A percentile compares a stretch with the other conserved stretches of the same genome.
Conservation (phyloP, 2,113 vertebrate species). For the Entelurus aequoreus region DNA sequence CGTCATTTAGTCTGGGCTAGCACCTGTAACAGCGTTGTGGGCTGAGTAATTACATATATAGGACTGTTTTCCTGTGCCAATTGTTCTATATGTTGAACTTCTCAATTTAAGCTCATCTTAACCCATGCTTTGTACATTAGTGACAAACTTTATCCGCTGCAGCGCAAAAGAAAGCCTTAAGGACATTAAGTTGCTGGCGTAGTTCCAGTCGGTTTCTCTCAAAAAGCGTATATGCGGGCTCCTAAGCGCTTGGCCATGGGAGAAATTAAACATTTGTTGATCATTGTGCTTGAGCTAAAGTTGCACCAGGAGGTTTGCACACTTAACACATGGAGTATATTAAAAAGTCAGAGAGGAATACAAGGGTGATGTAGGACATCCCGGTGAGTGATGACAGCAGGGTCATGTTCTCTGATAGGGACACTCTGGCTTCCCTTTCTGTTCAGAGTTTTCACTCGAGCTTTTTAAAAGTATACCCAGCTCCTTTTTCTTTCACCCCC, state of each 20-base stretch:
- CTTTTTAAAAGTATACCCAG: conserved; percentile 24
- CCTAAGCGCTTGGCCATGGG: conserved; percentile 49
- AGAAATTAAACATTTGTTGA: conserved; percentile 62
- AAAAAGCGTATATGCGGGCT: conserved; percentile 56
- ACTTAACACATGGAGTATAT: conserved; percentile 62
- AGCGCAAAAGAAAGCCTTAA: conserved; percentile 66
- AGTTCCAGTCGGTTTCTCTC: conserved; percentile 62
- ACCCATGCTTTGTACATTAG: conserved; percentile 21
- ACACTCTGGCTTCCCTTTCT: conserved; percentile 37
- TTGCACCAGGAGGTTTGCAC: conserved; percentile 49
- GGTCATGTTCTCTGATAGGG: conserved; percentile 40
- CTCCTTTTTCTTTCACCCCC: conserved; percentile 6
- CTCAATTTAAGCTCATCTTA: conserved; percentile 26
- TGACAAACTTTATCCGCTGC: conserved; percentile 39
- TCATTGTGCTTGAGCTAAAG: conserved; percentile 47
- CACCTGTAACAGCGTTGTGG: conserved; percentile 83
- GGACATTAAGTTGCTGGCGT: conserved; percentile 44
- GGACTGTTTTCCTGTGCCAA: conserved; percentile 34
- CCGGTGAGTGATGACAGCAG: conserved; percentile 50
- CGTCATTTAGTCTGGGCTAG: conserved; percentile 74
- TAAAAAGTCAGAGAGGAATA: conserved; percentile 50
- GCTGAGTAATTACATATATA: conserved; percentile 62
- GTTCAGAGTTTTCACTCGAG: conserved; percentile 25
- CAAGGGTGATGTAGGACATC: conserved; percentile 43
- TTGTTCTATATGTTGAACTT: conserved; percentile 31